Evolutionary conservation across 1,140 invertebrate genomes (phyloP), one percentile per base, ranked within the genome.

Genomic region (Goniozus legneri): DNA sequence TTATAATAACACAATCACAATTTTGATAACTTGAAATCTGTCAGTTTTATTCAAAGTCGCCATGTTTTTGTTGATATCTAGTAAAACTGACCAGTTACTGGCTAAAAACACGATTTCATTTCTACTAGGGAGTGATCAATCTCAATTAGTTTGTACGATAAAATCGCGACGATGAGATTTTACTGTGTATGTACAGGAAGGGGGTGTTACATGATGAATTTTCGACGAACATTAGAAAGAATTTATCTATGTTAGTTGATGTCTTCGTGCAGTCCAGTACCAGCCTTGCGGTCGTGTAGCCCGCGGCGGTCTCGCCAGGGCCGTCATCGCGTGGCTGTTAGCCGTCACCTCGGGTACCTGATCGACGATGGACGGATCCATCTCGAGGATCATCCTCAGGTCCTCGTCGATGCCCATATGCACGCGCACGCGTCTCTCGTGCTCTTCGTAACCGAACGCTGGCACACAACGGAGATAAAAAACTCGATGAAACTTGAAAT

Each of bases 281-380:
- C 71, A 68, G 65, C 67, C 68, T 65, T 70, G 63, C 50, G 61
- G 67, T 60, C 60, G 67, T 50, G 60, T 65, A 33, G 50, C 50
- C 18, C 65, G 60, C 34, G 58, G 54, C 27, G 67, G 60, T 1
- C 56, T 58, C n/a, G 60, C 71, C 16, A 56, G 33, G 44, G 44
- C 47, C 50, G 44, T 52, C 30, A 34, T 15, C 30, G 46, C 22
- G 41, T 43, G 38, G 42, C 62, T 60, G 68, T 63, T 59, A 77
- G 47, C 61, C 24, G 42, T 18, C 40, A 49, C 47, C 22, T 41
- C 18, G 38, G 55, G 62, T 19, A 47, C 56, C 7, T 68, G 69
- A 70, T 83, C 81, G 19, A 81, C 74, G 62, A 82, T 79, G 50
- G 77, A 79, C 20, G 81, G 81, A 65, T 82, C 80, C 80, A 80